Percentiles rank a stretch among this genome's conserved stretches.
Conservation (phyloP, 2,113 vertebrate genomes). For the Rhinopomastus cyanomelas region DNA sequence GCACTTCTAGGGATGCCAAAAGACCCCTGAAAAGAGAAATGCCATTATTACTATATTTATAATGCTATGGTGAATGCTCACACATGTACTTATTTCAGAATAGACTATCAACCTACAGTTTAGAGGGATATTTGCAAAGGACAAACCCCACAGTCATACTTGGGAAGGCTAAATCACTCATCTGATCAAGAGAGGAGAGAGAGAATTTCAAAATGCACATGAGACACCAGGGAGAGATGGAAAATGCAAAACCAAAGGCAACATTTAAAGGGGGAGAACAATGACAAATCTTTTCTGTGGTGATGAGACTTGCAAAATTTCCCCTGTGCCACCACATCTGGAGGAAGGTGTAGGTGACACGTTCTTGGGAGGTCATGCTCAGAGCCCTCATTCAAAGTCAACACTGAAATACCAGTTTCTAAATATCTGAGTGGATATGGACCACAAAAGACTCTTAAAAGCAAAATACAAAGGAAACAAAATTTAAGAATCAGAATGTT, state of each 20-base stretch:
- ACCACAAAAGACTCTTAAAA: not conserved
- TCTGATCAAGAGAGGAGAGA: not conserved
- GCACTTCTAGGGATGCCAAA: not conserved
- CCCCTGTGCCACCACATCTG: not conserved
- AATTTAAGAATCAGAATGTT: not conserved
- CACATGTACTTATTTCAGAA: not conserved
- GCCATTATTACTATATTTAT: not conserved
- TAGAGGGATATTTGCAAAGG: not conserved
- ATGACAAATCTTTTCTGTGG: not conserved
- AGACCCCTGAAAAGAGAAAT: not conserved
- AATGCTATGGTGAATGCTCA: not conserved
- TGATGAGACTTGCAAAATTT: not conserved
- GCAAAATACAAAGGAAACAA: not conserved
- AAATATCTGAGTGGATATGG: not conserved
- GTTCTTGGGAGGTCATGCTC: not conserved
- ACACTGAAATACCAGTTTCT: not conserved
- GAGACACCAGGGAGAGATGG: not conserved
- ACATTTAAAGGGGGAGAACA: not conserved
- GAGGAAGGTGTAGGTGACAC: not conserved
- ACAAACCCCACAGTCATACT: not conserved
- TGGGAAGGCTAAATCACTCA: not conserved
- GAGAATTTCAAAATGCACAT: not conserved
- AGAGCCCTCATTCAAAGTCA: not conserved
- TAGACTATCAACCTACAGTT: not conserved
- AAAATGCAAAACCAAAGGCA: not conserved